Evolutionary conservation across 2,113 vertebrate species (phyloP), one percentile per base, ranked within the genome.

Genomic region (Rhegmatorhina hoffmannsi): DNA sequence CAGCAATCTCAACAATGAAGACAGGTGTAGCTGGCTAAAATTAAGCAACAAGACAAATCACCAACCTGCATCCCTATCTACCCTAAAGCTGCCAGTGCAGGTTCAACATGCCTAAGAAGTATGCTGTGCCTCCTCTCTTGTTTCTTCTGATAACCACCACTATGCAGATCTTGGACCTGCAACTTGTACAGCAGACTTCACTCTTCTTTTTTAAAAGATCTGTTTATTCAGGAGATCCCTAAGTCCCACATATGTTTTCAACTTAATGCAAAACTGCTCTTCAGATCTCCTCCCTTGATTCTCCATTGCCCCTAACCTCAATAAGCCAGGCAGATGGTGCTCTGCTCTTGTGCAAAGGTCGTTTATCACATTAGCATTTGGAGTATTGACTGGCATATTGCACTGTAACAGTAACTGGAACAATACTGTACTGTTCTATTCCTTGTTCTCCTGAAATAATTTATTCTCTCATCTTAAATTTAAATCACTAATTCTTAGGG

Each of bases 61-160:
- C 20, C 5, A 36, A 0, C 19, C 11, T 25, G 3, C 1, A 3
- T 29, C 20, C 6, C 3, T 26, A 19, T 17, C n/a, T 84, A 49
- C 36, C 9, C 34, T 40, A 53, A 0, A 62, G 40, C 12, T 87
- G 36, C 8, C 69, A 70, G 12, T 3, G n/a, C 18, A 73, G 9
- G 33, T 62, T 73, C 86, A 88, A 25, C n/a, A 16, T 0, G 2
- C 63, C 72, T 52, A 40, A 60, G 36, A 74, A 62, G 44, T 10
- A 36, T 6, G 3, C 25, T 38, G 15, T 5, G 21, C 28, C 28
- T 73, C 58, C 44, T 38, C 83, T 68, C 52, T 47, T 38, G 7
- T 34, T 85, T 67, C 46, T 68, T 68, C 20, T 63, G 7, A 31
- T 59, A 33, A 55, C 29, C 47, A 74, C 13, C 28, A 66, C 16